These are phyloP conservation scores for Zeugodacus cucurbitae DNA, from an alignment of 1,140 invertebrate genomes.

Conservation along the genomic window DNA sequence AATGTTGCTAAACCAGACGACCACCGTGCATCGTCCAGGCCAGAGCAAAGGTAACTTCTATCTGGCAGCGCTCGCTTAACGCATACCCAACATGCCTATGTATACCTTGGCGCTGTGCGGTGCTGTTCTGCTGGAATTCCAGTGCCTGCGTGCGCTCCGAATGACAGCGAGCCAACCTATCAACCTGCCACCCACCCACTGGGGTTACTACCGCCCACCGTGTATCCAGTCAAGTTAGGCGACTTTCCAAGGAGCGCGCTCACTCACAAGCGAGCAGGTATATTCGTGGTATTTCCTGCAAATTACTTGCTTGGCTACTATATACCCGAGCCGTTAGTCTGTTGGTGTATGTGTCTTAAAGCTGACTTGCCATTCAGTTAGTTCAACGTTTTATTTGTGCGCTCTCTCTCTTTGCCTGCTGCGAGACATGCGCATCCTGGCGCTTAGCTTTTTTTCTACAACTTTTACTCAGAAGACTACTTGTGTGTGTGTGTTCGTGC, in stretches of 20 bases:
- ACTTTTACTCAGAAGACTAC: background rate
- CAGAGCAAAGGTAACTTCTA: conserved; percentile 67
- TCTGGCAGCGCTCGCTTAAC: conserved; percentile 53
- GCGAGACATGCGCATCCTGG: conserved; percentile 38
- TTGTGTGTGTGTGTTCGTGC: background rate
- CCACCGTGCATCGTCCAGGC: conserved; percentile 65
- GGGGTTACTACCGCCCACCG: conserved; percentile 41
- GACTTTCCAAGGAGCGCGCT: conserved; percentile 41
- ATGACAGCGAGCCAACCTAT: background rate
- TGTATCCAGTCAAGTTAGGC: conserved; percentile 28
- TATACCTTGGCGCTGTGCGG: conserved; percentile 34
- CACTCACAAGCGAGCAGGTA: background rate
- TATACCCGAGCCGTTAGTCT: too few species aligned
- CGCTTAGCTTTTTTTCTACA: background rate
- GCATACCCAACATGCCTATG: conserved; percentile 44
- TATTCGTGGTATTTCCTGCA: background rate
- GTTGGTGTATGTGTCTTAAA: background rate
- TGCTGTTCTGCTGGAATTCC: conserved; percentile 55
- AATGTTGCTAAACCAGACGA: conserved; percentile 51
- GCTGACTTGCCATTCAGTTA: background rate
- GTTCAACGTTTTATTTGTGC: background rate
- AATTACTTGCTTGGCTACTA: background rate
- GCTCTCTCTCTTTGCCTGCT: background rate
- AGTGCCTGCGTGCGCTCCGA: conserved; percentile 42
- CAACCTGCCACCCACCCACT: conserved; percentile 39